Evolutionary conservation across 1,140 invertebrate genomes (phyloP), one percentile per base, ranked within the genome.

Genomic region (Drosophila watanabei): DNA sequence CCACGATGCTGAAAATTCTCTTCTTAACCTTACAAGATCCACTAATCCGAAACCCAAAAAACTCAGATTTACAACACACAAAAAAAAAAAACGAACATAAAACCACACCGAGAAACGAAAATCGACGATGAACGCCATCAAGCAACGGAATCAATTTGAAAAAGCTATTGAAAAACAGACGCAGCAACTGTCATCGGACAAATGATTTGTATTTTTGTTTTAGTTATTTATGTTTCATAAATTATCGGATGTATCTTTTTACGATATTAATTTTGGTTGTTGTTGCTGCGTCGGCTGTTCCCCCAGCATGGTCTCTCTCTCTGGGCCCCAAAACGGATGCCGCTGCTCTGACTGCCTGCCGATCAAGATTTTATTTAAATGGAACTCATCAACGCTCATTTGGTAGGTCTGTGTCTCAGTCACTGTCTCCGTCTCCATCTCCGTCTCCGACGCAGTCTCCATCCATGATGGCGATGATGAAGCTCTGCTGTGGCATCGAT

Each of bases 331-430:
- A 46, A 78, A 75, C 79, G 82, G 84, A 83, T 83, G 84, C 80
- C 76, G 63, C 52, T 37, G 54, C 60, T 46, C 60, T 61, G 61
- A 37, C 62, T 49, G 59, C 65, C 48, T 49, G 81, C 68, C 71
- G 88, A 91, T 91, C 88, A 91, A 91, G 88, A 91, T 91, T 91
- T 91, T 91, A 91, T 91, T 91, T 91, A 91, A 91, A 91, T 91
- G 87, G 87, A 91, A 91, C 76, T 91, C 87, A 91, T 91, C 87
- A 91, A 78, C 87, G 87, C 76, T 91, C 79, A 83, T 91, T 88
- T 90, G 82, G 81, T 75, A 61, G 64, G 52, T 72, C 71, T 82
- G 35, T 54, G 61, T 46, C 58, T 59, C 46, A 52, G 43, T 51
- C 62, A 41, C 43, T 14, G 18, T 75, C 33, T 57, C 33, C 10